Conservation (phyloP, 2,888 invertebrate genomes). For the Drosophila paramelanica region DNA sequence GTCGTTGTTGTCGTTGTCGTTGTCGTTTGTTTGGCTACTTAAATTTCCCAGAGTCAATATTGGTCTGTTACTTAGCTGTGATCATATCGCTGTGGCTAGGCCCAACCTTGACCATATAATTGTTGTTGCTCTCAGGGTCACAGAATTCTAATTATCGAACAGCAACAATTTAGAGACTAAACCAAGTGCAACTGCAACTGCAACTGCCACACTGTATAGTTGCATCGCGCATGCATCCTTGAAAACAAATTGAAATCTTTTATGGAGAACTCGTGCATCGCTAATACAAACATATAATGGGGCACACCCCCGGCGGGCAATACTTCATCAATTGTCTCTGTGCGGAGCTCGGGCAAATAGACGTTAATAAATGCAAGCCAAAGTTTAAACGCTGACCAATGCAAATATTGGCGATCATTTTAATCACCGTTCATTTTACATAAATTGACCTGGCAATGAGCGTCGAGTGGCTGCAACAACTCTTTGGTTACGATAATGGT, state of each 20-base stretch:
- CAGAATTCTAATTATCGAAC: constrained; percentile 45
- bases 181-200: constrained; percentile 36
- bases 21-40: constrained; percentile 65
- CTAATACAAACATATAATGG: constrained; percentile 35
- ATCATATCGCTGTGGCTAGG: constrained; percentile 41
- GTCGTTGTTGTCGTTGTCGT: constrained; percentile 13
- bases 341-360: constrained; percentile 4
- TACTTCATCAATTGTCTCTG: constrained; percentile 32
- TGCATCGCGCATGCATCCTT: constrained; percentile 61
- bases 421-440: constrained; percentile 62
- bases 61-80: constrained; percentile 46
- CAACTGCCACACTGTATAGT: constrained; percentile 11
- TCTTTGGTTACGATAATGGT: constrained; percentile 46
- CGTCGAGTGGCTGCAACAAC: constrained; percentile 55
- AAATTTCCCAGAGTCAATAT: constrained; percentile 66
- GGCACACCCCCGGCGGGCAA: constrained; percentile 65
- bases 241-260: constrained; percentile 68
- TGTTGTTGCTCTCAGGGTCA: constrained; percentile 71
- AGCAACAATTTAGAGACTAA: constrained; percentile 9
- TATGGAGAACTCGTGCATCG: constrained; percentile 60
- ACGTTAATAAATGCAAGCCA: constrained; percentile 34
- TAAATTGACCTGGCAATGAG: constrained; percentile 52
- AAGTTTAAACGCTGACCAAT: constrained; percentile 66
- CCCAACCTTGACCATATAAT: constrained; percentile 74
- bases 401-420: constrained; percentile 54